A percentile compares a stretch with the other conserved stretches of the same genome.
phyloP scores from a whole-genome alignment of 2,113 vertebrate species.

The Bos javanicus region DNA sequence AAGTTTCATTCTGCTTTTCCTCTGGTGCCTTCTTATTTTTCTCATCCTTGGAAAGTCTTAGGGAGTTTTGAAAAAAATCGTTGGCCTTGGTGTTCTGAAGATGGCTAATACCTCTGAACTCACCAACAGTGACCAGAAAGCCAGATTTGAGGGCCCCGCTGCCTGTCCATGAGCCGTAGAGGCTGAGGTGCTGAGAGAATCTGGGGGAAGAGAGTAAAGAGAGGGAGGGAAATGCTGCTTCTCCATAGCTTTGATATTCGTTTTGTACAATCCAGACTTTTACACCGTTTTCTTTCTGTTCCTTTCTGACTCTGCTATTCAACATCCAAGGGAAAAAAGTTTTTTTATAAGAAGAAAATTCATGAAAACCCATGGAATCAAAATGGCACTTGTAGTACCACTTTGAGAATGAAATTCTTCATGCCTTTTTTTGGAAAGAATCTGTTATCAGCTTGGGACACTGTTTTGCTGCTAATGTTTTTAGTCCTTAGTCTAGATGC shows the following conservation, averaged over 20 bases:
- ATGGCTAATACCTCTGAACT: not conserved
- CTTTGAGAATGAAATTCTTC: not conserved
- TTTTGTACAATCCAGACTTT: not conserved
- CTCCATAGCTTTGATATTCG: not conserved
- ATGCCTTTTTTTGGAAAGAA: not conserved
- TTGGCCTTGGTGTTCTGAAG: not conserved
- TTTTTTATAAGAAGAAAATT: not conserved
- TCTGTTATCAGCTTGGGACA: not conserved
- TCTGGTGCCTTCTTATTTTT: not conserved
- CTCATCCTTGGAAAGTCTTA: not conserved
- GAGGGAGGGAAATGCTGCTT: not conserved
- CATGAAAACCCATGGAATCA: not conserved
- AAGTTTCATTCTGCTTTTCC: not conserved
- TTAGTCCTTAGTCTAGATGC: not conserved
- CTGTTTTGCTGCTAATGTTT: not conserved
- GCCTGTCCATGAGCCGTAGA: not conserved
- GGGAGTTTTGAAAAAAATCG: not conserved
- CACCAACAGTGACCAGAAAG: not conserved
- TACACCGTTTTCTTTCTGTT: not conserved
- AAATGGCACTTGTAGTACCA: not conserved
- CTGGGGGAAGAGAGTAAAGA: not conserved
- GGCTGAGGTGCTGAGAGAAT: not conserved
- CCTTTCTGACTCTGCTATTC: not conserved
- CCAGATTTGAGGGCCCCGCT: not conserved
- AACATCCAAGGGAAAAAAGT: not conserved